phyloP scores from a whole-genome alignment of 2,888 invertebrate species.

The Isotomurus palustris region DNA sequence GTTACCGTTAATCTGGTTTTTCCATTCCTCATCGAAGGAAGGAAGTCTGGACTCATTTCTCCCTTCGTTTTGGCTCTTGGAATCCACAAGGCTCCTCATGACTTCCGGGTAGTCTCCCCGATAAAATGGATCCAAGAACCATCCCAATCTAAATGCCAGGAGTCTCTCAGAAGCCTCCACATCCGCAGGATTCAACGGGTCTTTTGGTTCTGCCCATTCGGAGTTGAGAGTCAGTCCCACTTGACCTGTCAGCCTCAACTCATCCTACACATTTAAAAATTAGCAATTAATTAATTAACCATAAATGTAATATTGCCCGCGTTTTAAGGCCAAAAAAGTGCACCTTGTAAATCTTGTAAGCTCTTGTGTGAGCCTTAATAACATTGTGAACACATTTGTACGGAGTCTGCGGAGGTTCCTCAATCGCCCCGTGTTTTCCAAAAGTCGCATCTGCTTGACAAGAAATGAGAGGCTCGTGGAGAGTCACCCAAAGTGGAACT shows the following conservation, averaged over 20 bases:
- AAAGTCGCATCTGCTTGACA: conserved; percentile 24
- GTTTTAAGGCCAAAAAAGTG: conserved; percentile 12
- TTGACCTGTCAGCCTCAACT: conserved; percentile 11
- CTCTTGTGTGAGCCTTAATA: conserved; percentile 22
- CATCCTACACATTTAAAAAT: neutral
- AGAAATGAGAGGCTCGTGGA: conserved; percentile 38
- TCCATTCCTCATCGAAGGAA: conserved; percentile 24
- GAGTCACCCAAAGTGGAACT: conserved; percentile 47
- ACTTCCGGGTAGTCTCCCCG: conserved; percentile 42
- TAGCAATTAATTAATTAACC: conserved; percentile 17
- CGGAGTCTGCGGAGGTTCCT: conserved; percentile 20
- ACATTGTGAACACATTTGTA: conserved; percentile 26
- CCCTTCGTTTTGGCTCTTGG: conserved; percentile 34
- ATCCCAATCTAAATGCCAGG: conserved; percentile 21
- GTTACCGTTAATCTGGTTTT: conserved; percentile 10
- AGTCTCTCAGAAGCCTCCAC: conserved; percentile 21
- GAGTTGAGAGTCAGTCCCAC: conserved; percentile 24
- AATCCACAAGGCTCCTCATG: conserved; percentile 36
- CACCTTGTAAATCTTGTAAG: neutral
- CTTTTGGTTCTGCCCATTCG: conserved; percentile 25
- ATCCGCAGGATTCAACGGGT: conserved; percentile 17
- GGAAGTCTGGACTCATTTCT: conserved; percentile 39
- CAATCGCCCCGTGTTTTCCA: neutral
- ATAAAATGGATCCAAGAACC: conserved; percentile 39
- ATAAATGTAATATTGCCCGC: conserved; percentile 21